Base-by-base conservation (phyloP, 2,888 invertebrate genomes). In the Teinopalpus imperialis region DNA sequence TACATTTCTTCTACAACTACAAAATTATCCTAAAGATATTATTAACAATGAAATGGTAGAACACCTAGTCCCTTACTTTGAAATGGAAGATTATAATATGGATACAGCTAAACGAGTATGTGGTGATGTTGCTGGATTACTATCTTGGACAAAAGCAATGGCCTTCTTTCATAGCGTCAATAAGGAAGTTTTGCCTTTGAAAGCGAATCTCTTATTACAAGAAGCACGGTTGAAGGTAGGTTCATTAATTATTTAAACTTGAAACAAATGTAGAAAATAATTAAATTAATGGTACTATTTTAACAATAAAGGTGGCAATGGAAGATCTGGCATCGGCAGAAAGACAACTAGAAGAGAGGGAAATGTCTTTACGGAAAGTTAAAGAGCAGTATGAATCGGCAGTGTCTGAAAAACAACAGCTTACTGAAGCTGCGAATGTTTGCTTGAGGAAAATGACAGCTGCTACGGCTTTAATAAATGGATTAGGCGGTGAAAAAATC, bases 11-110 rank as follows among this genome's bases (percentile, higher is more conserved):
- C 87, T 97, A 2, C 97, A 97, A 70, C 88, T 98, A 9, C 96
- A 98, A 88, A 97, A 97, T 68, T 98, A 98, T 74, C 97, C 98
- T 0, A 97, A 98, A 83, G 98, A 98, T 68, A 95, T 96, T 4
- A 98, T 98, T 50, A 98, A 98, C 74, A 97, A 97, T 66, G 98
- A 98, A 86, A 98, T 98, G 93, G 96, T 98, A 4, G 98, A 98
- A 71, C 90, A 98, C 49, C 80, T 98, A 42, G 91, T 93, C 55
- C 97, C 98, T 0, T 98, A 98, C 76, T 96, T 97, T 62, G 93
- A 94, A 72, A 97, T 97, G 97, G 98, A 98, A 63, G 98, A 98
- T 76, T 98, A 98, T 74, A 97, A 96, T 69, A 96, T 98, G 95
- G 98, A 98, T 65, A 97, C 95, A 42, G 98, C 98, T 0, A 94